These are phyloP conservation scores for Ophion costatus DNA, from an alignment of 2,888 invertebrate genomes.

Conservation along the genomic window DNA sequence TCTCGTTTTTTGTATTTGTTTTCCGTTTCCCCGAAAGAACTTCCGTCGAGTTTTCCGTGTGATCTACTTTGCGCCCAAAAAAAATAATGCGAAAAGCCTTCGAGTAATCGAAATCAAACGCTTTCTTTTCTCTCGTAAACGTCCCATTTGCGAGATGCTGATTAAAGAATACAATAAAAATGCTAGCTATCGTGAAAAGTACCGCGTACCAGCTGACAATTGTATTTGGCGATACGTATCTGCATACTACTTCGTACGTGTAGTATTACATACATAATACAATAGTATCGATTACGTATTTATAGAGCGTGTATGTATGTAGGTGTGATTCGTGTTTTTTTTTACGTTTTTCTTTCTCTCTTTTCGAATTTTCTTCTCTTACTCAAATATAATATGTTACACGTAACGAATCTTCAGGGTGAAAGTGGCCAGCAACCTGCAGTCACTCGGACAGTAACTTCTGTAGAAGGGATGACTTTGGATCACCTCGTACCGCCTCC, in stretches of 20 bases:
- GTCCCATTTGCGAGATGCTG: conserved; percentile 19
- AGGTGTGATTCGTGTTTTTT: conserved; percentile 68
- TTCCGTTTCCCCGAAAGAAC: neutral
- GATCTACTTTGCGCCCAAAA: conserved; percentile 13
- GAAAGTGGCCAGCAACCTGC: conserved; percentile 81
- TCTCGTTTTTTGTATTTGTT: conserved; percentile 17
- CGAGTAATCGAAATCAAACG: conserved; percentile 22
- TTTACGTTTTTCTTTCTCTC: conserved; percentile 43
- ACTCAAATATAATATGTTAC: conserved; percentile 78
- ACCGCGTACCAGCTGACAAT: conserved; percentile 76
- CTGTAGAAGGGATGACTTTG: conserved; percentile 92
- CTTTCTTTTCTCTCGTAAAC: conserved; percentile 15
- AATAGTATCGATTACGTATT: conserved; percentile 78
- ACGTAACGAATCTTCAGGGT: conserved; percentile 84
- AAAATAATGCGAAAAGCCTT: conserved; percentile 38
- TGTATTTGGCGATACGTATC: conserved; percentile 82
- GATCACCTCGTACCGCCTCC: conserved; percentile 91
- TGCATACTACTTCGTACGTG: conserved; percentile 80
- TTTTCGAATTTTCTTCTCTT: conserved; percentile 56
- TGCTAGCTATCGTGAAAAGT: conserved; percentile 68
- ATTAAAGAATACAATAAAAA: conserved; percentile 42
- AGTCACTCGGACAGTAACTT: conserved; percentile 93
- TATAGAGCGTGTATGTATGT: conserved; percentile 75
- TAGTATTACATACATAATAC: conserved; percentile 78
- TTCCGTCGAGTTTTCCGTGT: conserved; percentile 9